phyloP scores from a whole-genome alignment of 2,113 vertebrate genomes.

The Callaeas wilsoni region DNA sequence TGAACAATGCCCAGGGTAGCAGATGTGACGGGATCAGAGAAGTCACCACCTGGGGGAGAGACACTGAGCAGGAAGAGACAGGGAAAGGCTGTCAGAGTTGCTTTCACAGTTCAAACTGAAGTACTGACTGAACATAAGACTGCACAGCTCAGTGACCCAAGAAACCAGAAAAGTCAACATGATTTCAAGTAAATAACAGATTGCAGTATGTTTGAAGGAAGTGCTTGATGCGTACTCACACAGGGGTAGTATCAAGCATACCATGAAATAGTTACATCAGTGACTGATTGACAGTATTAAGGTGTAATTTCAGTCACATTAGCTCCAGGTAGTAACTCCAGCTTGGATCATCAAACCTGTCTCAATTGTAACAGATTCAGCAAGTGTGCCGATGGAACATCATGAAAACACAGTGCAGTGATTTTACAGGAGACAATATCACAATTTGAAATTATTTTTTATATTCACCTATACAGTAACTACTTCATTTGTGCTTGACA shows the following conservation, averaged over 20 bases:
- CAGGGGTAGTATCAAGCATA: not conserved
- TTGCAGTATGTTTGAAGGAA: not conserved
- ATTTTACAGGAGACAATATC: not conserved
- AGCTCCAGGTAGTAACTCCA: not conserved
- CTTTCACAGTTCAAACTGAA: not conserved
- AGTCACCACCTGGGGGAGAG: conserved; percentile 96
- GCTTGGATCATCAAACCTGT: not conserved
- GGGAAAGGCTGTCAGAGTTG: not conserved
- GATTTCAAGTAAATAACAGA: not conserved
- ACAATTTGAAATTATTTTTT: not conserved
- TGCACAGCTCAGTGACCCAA: not conserved
- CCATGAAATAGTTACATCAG: not conserved
- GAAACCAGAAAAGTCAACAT: not conserved
- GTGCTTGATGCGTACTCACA: not conserved
- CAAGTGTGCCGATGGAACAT: not conserved
- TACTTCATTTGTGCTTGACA: not conserved
- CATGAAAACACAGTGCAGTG: not conserved
- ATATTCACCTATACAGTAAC: not conserved
- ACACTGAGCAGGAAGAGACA: conserved; percentile 75
- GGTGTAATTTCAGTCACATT: not conserved
- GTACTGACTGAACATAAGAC: not conserved
- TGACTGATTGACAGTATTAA: not conserved
- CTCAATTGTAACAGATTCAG: not conserved
- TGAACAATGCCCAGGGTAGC: conserved; percentile 97
- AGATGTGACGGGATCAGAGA: conserved; percentile 97